These are phyloP conservation scores for Halcyon smyrnensis DNA, from an alignment of 2,797 vertebrate genomes.

Conservation along the genomic window DNA sequence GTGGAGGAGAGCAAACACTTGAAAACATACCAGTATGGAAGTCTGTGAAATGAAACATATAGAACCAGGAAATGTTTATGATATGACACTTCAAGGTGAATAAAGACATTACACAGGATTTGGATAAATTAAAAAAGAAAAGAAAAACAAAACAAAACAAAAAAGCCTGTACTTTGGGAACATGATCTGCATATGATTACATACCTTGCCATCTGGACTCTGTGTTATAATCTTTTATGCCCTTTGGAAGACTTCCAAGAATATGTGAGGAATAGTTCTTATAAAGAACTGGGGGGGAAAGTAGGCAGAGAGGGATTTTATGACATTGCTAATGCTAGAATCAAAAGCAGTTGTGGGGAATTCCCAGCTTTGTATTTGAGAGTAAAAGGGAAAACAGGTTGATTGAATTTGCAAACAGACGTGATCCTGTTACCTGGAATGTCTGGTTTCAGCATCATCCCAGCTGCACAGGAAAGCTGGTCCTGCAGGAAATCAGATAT, in stretches of 20 bases:
- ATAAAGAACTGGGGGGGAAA: not conserved
- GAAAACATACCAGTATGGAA: not conserved
- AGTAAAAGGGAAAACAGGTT: not conserved
- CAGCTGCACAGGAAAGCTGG: not conserved
- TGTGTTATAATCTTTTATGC: not conserved
- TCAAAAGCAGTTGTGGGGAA: not conserved
- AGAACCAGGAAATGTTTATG: not conserved
- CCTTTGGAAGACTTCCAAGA: not conserved
- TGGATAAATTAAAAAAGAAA: not conserved
- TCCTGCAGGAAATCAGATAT: not conserved
- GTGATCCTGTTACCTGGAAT: not conserved
- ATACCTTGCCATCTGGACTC: constrained; percentile 2
- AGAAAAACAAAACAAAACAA: not conserved
- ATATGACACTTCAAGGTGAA: not conserved
- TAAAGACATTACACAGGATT: not conserved
- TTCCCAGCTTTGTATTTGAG: not conserved
- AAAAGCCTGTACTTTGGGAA: not conserved
- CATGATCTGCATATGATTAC: not conserved
- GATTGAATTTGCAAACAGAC: not conserved
- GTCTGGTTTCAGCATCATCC: not conserved
- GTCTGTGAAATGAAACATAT: not conserved
- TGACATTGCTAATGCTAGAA: not conserved
- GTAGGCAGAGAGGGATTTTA: not conserved
- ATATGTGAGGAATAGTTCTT: not conserved
- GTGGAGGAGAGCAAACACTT: not conserved